phyloP scores from a whole-genome alignment of 2,113 vertebrate species.

The Myanophis thanlyinensis region DNA sequence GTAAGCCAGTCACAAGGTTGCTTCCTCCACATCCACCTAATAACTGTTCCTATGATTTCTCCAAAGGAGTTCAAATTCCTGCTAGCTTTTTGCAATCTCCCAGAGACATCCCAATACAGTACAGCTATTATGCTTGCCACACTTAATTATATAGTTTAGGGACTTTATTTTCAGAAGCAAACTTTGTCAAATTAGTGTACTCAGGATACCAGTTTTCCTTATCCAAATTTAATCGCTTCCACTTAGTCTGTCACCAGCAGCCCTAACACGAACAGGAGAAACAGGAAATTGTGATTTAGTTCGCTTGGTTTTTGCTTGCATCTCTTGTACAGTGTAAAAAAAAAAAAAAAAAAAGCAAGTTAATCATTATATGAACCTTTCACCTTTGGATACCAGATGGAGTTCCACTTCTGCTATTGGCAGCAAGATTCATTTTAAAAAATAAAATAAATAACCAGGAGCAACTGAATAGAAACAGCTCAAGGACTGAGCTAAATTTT shows the following conservation, averaged over 20 bases:
- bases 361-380: slow-evolving; percentile 1
- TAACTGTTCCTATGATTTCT: not conserved
- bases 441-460: not conserved
- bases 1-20: not conserved
- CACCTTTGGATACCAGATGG: not conserved
- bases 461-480: not conserved
- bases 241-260: not conserved
- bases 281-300: not conserved
- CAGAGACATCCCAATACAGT: not conserved
- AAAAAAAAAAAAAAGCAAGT: not conserved
- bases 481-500: not conserved
- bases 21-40: not conserved
- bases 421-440: not conserved
- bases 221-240: not conserved
- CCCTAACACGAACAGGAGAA: not conserved
- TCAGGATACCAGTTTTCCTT: not conserved
- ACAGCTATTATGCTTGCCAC: not conserved
- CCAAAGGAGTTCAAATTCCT: not conserved
- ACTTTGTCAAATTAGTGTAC: not conserved
- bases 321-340: not conserved
- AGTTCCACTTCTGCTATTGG: not conserved
- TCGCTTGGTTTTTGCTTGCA: not conserved
- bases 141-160: not conserved
- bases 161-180: not conserved
- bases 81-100: not conserved